Base-by-base conservation (phyloP, 2,888 invertebrate genomes). In the Orchesellides sinensis region DNA sequence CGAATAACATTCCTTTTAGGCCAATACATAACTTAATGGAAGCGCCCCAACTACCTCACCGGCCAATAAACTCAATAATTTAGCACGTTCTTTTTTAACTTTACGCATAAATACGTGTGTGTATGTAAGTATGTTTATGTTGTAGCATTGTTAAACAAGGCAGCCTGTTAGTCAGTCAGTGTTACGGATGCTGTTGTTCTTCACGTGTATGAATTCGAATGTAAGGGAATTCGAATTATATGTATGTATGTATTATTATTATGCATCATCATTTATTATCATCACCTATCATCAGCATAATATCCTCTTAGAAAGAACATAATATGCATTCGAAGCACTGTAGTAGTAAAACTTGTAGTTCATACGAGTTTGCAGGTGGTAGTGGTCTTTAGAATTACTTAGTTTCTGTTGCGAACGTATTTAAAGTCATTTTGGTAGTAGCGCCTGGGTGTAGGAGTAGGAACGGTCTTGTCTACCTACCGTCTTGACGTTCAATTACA, bases 121-220 rank as follows among this genome's bases (percentile, higher is more conserved):
- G 63, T 19, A 54, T 19, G 74, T 74, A 29, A 14, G 35, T 4
- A 1, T 61, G 61, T 25, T 65, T 6, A 56, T n/a, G n/a, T n/a
- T n/a, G n/a, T n/a, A n/a, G n/a, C n/a, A n/a, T n/a, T 35, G 27
- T 69, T 52, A 61, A 78, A 69, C 75, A 29, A 77, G 77, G 27
- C 74, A 63, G 54, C 14, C 47, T 69, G 69, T 78, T 29, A 69
- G 78, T 69, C 69, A 59, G 77, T 68, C 73, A 68, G 69, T 78
- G 65, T 63, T 70, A 79, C 79, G 70, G 79, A 79, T 70, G 79
- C 45, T 27, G 56, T 78, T 68, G 17, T 49, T 68, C 68, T 12
- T 68, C 14, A 52, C 17, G 12, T 25, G 27, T 32, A 23, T 40
- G n/a, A 35, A 23, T 68, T 14, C 14, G 12, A 14, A 49, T 49